phyloP scores from a whole-genome alignment of 2,888 invertebrate genomes.

The Plebejus melissa region DNA sequence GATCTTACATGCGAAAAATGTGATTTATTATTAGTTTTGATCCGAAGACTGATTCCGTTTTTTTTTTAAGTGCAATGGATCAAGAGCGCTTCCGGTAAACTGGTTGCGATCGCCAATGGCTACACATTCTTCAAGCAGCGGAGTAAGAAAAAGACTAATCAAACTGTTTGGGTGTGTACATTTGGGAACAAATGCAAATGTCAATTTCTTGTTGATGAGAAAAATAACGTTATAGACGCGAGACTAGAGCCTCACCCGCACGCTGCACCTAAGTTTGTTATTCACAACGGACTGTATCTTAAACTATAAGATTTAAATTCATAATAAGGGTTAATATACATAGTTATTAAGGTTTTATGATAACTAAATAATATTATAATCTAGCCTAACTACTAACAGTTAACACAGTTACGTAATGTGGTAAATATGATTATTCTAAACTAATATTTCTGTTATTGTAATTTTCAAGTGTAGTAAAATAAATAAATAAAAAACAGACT shows the following conservation, averaged over 20 bases:
- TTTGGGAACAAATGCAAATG: conserved; percentile 37
- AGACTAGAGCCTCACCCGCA: conserved; percentile 64
- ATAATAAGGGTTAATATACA: too few relatives aligned
- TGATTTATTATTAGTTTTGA: background rate
- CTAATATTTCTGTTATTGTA: background rate
- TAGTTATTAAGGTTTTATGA: too few relatives aligned
- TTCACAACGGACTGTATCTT: conserved; percentile 42
- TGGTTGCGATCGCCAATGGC: conserved; percentile 39
- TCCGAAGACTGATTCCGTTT: background rate
- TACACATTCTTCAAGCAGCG: conserved; percentile 41
- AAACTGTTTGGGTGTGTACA: conserved; percentile 42
- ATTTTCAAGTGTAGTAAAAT: conserved; percentile 32
- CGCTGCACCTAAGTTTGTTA: conserved; percentile 43
- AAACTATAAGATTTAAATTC: conserved; percentile 33
- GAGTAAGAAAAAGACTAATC: conserved; percentile 33
- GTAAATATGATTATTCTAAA: background rate
- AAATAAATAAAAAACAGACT: too few relatives aligned
- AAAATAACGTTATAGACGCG: conserved; percentile 57
- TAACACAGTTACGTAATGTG: too few relatives aligned
- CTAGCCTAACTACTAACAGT: too few relatives aligned
- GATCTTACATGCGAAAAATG: too few relatives aligned
- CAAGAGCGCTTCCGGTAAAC: conserved; percentile 35
- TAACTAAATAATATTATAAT: too few relatives aligned
- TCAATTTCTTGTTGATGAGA: conserved; percentile 36
- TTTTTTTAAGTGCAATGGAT: conserved; percentile 36